Evolutionary conservation across 23 tunicate genomes (phyloP).

Genomic region (Ciona savignyi): DNA sequence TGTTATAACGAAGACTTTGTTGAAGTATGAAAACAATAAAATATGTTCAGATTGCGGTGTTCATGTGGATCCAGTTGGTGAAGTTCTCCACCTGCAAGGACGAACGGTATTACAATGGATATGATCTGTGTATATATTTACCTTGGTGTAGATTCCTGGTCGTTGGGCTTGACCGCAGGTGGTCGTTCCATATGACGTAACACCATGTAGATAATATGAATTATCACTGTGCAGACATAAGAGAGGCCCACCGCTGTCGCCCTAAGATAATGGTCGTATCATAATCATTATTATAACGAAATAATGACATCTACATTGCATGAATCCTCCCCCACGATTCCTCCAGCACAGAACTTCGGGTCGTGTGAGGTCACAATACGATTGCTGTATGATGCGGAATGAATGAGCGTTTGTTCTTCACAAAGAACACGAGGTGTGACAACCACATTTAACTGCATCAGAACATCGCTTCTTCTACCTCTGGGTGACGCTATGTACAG

Average conservation of each 20-base stretch:
- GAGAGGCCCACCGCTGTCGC: constrained; percentile 70
- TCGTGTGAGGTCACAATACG: constrained; percentile 4
- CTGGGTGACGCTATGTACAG: background rate
- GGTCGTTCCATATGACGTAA: constrained; percentile 51
- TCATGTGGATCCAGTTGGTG: background rate
- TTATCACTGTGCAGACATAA: constrained; percentile 37
- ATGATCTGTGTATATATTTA: background rate
- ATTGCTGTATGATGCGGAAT: constrained; percentile 2
- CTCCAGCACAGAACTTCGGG: constrained; percentile 60
- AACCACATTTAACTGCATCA: constrained; percentile 36
- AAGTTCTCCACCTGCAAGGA: background rate
- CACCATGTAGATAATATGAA: constrained; percentile 32
- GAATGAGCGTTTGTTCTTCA: constrained; percentile 9
- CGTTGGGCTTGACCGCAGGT: constrained; percentile 21
- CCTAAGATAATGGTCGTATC: too few relatives aligned
- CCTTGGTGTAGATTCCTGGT: constrained; percentile 68
- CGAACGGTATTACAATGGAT: background rate
- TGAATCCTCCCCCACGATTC: constrained; percentile 27
- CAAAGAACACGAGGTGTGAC: constrained; percentile 33
- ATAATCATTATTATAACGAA: background rate
- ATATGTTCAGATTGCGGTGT: background rate
- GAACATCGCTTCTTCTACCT: constrained; percentile 14
- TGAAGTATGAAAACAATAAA: too few relatives aligned
- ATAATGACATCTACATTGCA: constrained; percentile 32
- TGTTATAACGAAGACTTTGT: too few relatives aligned